These are phyloP conservation scores for Zaprionus lachaisei DNA, from an alignment of 1,140 invertebrate genomes.

Conservation along the genomic window DNA sequence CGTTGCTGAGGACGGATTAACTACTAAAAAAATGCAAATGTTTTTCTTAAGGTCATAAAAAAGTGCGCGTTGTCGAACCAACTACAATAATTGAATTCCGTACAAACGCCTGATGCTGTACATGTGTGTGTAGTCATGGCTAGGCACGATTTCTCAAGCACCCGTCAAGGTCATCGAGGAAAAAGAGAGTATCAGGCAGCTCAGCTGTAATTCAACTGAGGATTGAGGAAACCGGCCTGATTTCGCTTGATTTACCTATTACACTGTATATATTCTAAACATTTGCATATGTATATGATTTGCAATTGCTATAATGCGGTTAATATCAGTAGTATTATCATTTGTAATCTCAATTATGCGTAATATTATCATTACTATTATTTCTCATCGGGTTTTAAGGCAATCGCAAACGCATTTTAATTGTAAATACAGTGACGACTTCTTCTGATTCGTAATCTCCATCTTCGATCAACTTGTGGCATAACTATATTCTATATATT, in stretches of 20 bases:
- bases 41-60: conserved; percentile 52
- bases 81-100: conserved; percentile 32
- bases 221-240: conserved; percentile 68
- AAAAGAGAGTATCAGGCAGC: conserved; percentile 42
- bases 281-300: conserved; percentile 3
- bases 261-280: conserved; percentile 9
- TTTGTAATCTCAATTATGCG: not conserved
- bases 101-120: conserved; percentile 20
- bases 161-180: conserved; percentile 32
- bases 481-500: conserved; percentile 9
- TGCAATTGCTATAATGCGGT: conserved; percentile 1
- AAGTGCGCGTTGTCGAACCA: conserved; percentile 27
- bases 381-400: conserved; percentile 38
- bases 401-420: conserved; percentile 59
- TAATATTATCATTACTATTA: conserved; percentile 17
- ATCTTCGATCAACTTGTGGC: not conserved
- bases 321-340: conserved; percentile 6
- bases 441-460: conserved; percentile 11
- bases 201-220: conserved; percentile 53
- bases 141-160: conserved; percentile 71
- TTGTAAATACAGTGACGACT: conserved; percentile 44
- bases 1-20: conserved; percentile 77
- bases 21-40: conserved; percentile 75
- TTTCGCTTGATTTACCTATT: conserved; percentile 12
- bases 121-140: conserved; percentile 18